A percentile compares a stretch with the other conserved stretches of the same genome.
These are phyloP conservation scores for Temnothorax longispinosus DNA, from an alignment of 1,140 invertebrate species.

Conservation along the genomic window DNA sequence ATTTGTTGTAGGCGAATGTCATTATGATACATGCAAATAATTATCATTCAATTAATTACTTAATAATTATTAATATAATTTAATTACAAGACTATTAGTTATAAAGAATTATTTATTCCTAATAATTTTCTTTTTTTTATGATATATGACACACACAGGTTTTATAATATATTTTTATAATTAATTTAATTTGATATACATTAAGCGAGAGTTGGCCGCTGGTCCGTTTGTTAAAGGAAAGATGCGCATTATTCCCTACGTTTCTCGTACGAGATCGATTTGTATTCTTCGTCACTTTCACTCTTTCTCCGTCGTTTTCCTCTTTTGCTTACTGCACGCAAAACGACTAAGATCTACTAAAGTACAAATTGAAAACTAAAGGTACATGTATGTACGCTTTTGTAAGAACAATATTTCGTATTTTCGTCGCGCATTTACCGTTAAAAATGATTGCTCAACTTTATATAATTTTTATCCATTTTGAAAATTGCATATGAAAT, in stretches of 20 bases:
- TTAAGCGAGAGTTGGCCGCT: not conserved
- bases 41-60: not conserved
- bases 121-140: not conserved
- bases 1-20: not conserved
- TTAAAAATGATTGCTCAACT: not conserved
- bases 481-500: not conserved
- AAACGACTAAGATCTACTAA: conserved; percentile 59
- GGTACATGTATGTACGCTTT: no score
- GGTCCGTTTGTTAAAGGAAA: not conserved
- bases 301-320: not conserved
- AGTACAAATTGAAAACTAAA: not conserved
- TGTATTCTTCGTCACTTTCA: conserved; percentile 10
- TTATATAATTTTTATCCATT: not conserved
- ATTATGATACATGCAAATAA: not conserved
- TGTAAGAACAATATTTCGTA: not conserved
- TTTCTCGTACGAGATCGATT: not conserved
- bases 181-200: conserved; percentile 8
- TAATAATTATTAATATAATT: not conserved
- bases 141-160: not conserved
- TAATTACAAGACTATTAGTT: not conserved
- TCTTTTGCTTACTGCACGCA: conserved; percentile 51
- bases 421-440: not conserved
- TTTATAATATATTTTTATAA: not conserved
- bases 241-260: not conserved
- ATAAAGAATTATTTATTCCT: not conserved